These are phyloP conservation scores for human (Homo sapiens) DNA, from an alignment of 2,113 vertebrate species.

Conservation along the genomic window GRCh38 chr20:22226501-22227000, in stretches of 20 bases:
- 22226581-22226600: neutral
- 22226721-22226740: neutral
- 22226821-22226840: neutral
- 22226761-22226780: neutral
- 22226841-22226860: neutral
- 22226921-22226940: neutral
- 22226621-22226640: neutral
- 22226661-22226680: neutral
- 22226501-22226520: neutral
- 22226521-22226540: neutral
- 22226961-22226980: neutral
- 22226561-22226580: neutral
- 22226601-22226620: neutral
- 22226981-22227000: neutral
- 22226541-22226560: neutral
- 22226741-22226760: neutral
- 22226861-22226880: no score
- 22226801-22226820: neutral
- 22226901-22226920: neutral
- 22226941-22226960: neutral
- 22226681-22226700: neutral
- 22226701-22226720: neutral
- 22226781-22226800: neutral
- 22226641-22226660: neutral
- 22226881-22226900: neutral